Conservation (phyloP, 2,888 invertebrate genomes). For the Tipula lateralis region DNA sequence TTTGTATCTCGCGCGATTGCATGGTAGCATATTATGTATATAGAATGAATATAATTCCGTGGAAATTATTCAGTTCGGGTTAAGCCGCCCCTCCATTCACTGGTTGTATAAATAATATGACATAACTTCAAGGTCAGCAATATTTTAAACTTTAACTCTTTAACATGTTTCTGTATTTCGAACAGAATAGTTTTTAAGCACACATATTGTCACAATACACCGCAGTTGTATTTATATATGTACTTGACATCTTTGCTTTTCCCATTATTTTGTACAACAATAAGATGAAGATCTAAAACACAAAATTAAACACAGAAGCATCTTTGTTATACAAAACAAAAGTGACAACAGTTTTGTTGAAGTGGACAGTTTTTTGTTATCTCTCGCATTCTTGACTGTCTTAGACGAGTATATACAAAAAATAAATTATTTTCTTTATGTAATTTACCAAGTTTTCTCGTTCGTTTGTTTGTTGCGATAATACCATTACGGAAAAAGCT, state of each 20-base stretch:
- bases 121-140: background rate
- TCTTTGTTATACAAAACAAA: background rate
- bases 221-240: background rate
- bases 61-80: background rate
- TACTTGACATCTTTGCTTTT: constrained; percentile 7
- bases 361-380: background rate
- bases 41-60: background rate
- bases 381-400: background rate
- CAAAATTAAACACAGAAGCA: background rate
- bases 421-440: background rate
- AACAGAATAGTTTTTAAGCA: background rate
- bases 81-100: background rate
- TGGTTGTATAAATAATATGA: too few relatives aligned
- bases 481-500: background rate
- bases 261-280: background rate
- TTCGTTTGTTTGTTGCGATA: background rate
- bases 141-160: background rate
- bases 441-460: background rate
- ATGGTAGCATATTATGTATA: background rate
- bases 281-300: too few relatives aligned
- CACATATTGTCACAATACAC: background rate
- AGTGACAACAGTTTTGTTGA: background rate
- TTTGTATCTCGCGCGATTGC: background rate
- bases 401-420: too few relatives aligned
- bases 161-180: background rate